phyloP scores from a whole-genome alignment of 2,888 invertebrate species.

The Cerceris ruficornis region DNA sequence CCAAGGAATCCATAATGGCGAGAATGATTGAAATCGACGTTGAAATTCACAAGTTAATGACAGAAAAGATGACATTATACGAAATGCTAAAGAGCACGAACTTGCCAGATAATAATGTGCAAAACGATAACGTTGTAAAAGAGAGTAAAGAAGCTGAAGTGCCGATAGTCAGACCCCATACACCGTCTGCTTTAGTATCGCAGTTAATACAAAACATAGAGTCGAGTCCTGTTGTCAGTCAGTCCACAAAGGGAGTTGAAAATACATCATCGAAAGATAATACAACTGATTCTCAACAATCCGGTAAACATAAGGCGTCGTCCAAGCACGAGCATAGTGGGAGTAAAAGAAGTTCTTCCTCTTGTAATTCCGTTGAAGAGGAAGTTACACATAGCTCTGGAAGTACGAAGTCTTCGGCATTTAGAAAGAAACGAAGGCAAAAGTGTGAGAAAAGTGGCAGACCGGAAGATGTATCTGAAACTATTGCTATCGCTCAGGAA shows the following conservation, averaged over 20 bases:
- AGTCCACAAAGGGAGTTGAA: conserved; percentile 20
- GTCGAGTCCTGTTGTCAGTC: conserved; percentile 14
- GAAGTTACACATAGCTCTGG: conserved; percentile 3
- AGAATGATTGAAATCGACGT: conserved; percentile 85
- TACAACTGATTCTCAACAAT: background rate
- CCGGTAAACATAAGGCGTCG: conserved; percentile 28
- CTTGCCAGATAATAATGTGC: background rate
- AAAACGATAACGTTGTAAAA: background rate
- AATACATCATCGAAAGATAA: conserved; percentile 14
- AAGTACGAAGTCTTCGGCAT: conserved; percentile 8
- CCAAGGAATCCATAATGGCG: conserved; percentile 78
- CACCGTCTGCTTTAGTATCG: conserved; percentile 39
- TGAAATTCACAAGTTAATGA: conserved; percentile 84
- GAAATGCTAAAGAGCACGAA: conserved; percentile 81
- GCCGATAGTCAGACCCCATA: background rate
- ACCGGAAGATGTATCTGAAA: conserved; percentile 14
- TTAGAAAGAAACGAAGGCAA: conserved; percentile 35
- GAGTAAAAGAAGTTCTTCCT: conserved; percentile 6
- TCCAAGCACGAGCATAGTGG: conserved; percentile 29
- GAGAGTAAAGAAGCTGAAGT: conserved; percentile 10
- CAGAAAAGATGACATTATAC: conserved; percentile 85
- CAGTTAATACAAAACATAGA: conserved; percentile 45
- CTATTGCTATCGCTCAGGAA: background rate
- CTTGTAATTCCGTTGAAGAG: conserved; percentile 40
- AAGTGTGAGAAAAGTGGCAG: conserved; percentile 13